A percentile compares a stretch with the other conserved stretches of the same genome.
phyloP scores from a whole-genome alignment of 2,888 invertebrate species.

The Apamea epomidion region DNA sequence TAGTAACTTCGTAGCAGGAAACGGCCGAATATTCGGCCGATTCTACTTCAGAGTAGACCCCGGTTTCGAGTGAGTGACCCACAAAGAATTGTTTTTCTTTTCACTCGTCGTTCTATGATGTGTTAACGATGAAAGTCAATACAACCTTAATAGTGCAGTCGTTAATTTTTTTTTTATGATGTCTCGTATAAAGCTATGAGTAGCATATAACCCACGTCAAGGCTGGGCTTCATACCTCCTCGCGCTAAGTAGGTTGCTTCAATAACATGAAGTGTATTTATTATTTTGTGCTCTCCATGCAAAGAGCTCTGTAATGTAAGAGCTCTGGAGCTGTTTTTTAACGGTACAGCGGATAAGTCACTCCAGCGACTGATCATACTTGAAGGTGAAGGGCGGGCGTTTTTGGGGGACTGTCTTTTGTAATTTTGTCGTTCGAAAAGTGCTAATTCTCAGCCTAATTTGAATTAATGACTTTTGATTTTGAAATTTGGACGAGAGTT shows the following conservation, averaged over 20 bases:
- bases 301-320: background rate
- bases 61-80: background rate
- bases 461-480: too few species aligned
- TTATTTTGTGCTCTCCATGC: background rate
- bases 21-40: too few species aligned
- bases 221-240: conserved; percentile 3
- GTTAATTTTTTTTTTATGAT: conserved; percentile 34
- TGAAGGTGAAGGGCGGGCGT: background rate
- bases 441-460: too few species aligned
- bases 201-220: conserved; percentile 21
- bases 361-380: background rate
- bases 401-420: too few species aligned
- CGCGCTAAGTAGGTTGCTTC: background rate
- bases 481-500: background rate
- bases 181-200: background rate
- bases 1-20: too few species aligned
- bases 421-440: too few species aligned
- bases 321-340: too few species aligned
- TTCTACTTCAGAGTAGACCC: too few species aligned
- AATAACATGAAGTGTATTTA: background rate
- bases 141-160: conserved; percentile 5
- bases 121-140: conserved; percentile 10
- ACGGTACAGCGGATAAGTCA: background rate
- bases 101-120: background rate
- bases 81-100: background rate